Percentiles rank a stretch among this genome's conserved stretches.
Evolutionary conservation across 2,113 vertebrate species (phyloP).

Genomic region (Zosterops hypoxanthus): DNA sequence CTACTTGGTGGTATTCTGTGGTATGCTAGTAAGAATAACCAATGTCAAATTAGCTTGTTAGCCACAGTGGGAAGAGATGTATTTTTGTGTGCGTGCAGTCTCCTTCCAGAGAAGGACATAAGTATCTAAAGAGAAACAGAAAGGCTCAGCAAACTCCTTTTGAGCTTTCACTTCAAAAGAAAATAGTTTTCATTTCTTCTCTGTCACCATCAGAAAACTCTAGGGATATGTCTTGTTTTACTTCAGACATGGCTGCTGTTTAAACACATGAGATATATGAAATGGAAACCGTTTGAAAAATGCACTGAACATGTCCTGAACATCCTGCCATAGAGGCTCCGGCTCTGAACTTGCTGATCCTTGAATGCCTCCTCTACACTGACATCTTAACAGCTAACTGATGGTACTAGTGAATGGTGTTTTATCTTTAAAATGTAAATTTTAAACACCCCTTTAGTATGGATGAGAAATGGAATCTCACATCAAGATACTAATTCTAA

Average conservation of each 20-base stretch:
- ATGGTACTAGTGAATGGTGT: background rate
- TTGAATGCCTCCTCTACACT: background rate
- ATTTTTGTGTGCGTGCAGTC: background rate
- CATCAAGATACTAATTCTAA: background rate
- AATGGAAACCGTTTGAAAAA: background rate
- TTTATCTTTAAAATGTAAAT: background rate
- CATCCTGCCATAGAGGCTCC: background rate
- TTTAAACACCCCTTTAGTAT: background rate
- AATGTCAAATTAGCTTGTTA: background rate
- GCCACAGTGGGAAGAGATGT: background rate
- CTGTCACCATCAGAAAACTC: background rate
- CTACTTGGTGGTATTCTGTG: background rate
- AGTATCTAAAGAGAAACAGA: background rate
- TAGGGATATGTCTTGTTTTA: background rate
- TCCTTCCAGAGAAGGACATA: background rate
- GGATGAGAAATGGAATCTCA: background rate
- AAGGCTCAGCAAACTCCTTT: background rate
- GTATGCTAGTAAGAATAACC: background rate
- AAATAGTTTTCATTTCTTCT: background rate
- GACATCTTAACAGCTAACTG: background rate
- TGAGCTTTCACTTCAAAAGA: background rate
- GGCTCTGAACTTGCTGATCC: background rate
- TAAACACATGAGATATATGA: background rate
- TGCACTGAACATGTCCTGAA: background rate
- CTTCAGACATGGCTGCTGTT: background rate